Base-by-base conservation (phyloP, 2,888 invertebrate genomes). In the Pyrochroa serraticornis region DNA sequence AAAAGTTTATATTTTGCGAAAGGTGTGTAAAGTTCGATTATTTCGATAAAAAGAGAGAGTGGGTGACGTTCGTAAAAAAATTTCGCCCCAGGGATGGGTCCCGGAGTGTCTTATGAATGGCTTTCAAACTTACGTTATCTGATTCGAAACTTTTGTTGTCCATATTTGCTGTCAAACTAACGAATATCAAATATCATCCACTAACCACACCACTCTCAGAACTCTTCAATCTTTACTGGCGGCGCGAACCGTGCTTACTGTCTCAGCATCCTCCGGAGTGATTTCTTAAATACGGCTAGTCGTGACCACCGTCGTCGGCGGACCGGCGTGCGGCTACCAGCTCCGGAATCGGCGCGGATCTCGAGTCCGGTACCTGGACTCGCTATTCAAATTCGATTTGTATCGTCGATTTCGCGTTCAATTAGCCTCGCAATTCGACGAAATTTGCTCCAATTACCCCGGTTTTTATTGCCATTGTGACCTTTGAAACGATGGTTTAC, bases 131-230 rank as follows among this genome's bases (percentile, higher is more conserved):
- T 69, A 77, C 77, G 75, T 71, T 77, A 76, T 76, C 75, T 67
- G 76, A 72, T 69, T 75, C 73, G 67, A 74, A 75, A 72, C 70
- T 72, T 70, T 75, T 70, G 68, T 75, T 72, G 66, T 77, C 75
- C 77, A 76, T 64, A 49, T 33, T 48, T 38, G 13, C 42, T 48
- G 14, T 54, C 61, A 68, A 71, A 71, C 68, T 68, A 65, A 52
- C 61, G 60, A 66, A 66, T 59, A 60, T 60, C 71, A 73, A 75
- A 75, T 75, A 75, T 72, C 76, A 74, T 72, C 74, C 74, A 77
- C 75, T 70, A 63, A 68, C 68, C 77, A 77, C 77, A 77, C 78
- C 77, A 78, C 77, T 78, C 78, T 77, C 76, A 70, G 66, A 69
- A 71, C 74, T 73, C 75, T 72, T 66, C 68, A 56, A 45, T 50